These are phyloP conservation scores for Mesoligia furuncula DNA, from an alignment of 2,888 invertebrate species.

Conservation along the genomic window DNA sequence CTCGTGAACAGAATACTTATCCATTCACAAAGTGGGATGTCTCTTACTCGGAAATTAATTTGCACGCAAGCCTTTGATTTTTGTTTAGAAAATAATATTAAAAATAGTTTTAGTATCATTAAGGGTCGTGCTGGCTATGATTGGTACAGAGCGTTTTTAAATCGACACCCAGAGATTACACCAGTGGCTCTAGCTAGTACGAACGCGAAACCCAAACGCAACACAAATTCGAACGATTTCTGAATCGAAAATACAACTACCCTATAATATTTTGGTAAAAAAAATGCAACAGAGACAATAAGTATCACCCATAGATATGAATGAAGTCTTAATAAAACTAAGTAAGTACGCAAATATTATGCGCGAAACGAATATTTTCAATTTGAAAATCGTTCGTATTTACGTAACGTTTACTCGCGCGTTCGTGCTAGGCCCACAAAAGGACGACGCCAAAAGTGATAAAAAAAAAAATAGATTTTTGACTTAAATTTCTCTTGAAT, in stretches of 20 bases:
- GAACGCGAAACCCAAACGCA: not conserved
- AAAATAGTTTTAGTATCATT: conserved; percentile 8
- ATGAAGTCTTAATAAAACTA: not conserved
- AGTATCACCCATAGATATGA: not conserved
- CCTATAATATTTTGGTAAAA: not conserved
- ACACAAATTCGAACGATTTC: not conserved
- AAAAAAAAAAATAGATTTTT: not conserved
- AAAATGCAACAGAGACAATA: too few relatives aligned
- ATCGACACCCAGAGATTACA: conserved; percentile 2
- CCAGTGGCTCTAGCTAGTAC: not conserved
- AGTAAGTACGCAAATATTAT: not conserved
- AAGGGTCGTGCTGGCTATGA: not conserved
- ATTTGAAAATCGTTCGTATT: not conserved
- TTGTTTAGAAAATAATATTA: conserved; percentile 19
- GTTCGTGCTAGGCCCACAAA: too few relatives aligned
- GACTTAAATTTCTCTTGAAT: not conserved
- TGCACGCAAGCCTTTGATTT: conserved; percentile 7
- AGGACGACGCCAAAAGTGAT: not conserved
- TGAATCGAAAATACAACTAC: not conserved
- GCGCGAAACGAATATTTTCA: not conserved
- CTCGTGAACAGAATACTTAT: not conserved
- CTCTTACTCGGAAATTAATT: conserved; percentile 6
- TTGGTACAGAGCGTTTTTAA: conserved; percentile 11
- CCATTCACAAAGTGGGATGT: not conserved
- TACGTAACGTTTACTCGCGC: not conserved